Percentiles rank a stretch among this genome's conserved stretches.
phyloP scores from a whole-genome alignment of 2,113 vertebrate genomes.

The Athene cunicularia region DNA sequence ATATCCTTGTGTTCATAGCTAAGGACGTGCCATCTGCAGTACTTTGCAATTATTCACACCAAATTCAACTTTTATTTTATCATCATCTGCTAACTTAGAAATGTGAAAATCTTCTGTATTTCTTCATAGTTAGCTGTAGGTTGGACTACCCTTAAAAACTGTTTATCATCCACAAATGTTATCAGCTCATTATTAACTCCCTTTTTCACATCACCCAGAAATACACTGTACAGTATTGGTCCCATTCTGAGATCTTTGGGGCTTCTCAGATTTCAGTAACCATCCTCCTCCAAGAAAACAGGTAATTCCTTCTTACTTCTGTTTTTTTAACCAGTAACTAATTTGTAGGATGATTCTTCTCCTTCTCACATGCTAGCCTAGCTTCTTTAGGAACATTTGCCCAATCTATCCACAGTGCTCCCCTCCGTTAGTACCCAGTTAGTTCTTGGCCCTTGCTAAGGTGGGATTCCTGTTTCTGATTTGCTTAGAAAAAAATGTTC shows the following conservation, averaged over 20 bases:
- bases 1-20: neutral
- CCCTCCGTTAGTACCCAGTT: rapidly evolving
- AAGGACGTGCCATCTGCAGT: constrained; percentile 10
- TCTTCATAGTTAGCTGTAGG: neutral
- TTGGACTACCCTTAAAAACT: neutral
- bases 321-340: neutral
- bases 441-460: neutral
- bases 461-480: neutral
- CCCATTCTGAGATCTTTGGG: neutral
- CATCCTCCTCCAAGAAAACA: neutral
- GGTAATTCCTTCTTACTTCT: neutral
- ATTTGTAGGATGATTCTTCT: neutral
- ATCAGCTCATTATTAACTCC: neutral
- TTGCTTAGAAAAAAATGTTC: neutral
- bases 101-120: constrained; percentile 3
- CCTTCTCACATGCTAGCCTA: neutral
- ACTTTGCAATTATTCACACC: constrained; percentile 2
- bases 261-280: neutral
- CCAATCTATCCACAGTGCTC: neutral
- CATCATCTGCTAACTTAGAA: neutral
- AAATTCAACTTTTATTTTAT: neutral
- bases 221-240: neutral
- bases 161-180: neutral
- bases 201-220: neutral
- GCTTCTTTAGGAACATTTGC: neutral